Evolutionary conservation across 1,140 invertebrate genomes (phyloP).

Genomic region (Eufriesea mexicana): DNA sequence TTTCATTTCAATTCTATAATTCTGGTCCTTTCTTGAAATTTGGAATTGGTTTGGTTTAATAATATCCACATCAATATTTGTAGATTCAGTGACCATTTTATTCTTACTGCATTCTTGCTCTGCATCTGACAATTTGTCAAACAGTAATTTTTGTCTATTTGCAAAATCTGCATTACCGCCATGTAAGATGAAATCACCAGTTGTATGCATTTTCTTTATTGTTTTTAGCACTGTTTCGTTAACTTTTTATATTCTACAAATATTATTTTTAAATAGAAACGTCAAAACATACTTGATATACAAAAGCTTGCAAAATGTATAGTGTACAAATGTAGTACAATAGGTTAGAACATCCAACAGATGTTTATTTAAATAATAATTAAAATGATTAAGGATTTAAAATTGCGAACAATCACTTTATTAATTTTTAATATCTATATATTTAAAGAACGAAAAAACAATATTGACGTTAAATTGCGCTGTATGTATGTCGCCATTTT

Average conservation of each 20-base stretch:
- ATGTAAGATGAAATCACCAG: slow-evolving; percentile 57
- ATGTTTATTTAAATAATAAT: background rate
- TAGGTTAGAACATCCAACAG: background rate
- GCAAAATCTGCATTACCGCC: slow-evolving; percentile 68
- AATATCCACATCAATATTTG: background rate
- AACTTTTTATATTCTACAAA: too few species aligned
- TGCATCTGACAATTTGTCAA: slow-evolving; percentile 74
- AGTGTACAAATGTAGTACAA: background rate
- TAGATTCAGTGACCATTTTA: background rate
- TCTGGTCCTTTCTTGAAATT: background rate
- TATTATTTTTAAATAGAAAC: background rate
- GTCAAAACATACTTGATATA: background rate
- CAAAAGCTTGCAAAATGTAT: background rate
- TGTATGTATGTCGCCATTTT: slow-evolving; percentile 3
- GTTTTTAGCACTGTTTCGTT: too few species aligned
- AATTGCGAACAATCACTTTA: background rate
- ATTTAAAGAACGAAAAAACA: background rate
- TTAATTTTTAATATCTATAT: background rate
- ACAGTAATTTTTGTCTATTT: slow-evolving; percentile 77
- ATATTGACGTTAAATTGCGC: background rate
- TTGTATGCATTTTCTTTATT: slow-evolving; percentile 48
- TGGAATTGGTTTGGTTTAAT: background rate
- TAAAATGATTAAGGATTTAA: background rate
- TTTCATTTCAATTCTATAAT: slow-evolving; percentile 59
- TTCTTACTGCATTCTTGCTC: slow-evolving; percentile 62